A percentile compares a stretch with the other conserved stretches of the same genome.
phyloP scores from a whole-genome alignment of 2,113 vertebrate species.

The Eupsittula cactorum region DNA sequence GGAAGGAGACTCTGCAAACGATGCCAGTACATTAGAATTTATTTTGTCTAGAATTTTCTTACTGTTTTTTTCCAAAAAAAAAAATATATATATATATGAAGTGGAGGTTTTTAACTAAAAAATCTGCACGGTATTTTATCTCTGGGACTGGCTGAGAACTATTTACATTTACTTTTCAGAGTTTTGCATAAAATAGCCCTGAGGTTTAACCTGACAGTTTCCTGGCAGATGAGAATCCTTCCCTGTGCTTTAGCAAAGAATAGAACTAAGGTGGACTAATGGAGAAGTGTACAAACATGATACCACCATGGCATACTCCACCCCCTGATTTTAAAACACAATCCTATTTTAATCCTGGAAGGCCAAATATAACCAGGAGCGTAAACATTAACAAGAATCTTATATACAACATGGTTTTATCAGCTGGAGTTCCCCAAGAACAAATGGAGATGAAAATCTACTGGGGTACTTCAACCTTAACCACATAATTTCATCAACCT shows the following conservation, averaged over 20 bases:
- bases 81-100: neutral
- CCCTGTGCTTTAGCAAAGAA: neutral
- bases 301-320: neutral
- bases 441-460: neutral
- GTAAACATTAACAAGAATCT: neutral
- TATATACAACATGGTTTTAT: neutral
- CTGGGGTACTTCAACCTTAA: neutral
- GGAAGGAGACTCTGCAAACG: neutral
- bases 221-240: neutral
- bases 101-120: neutral
- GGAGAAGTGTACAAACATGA: neutral
- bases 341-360: neutral
- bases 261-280: neutral
- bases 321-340: neutral
- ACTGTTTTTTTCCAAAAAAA: neutral
- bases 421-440: neutral
- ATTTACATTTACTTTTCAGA: neutral
- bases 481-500: neutral
- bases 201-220: neutral
- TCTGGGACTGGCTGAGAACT: neutral
- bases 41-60: neutral
- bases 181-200: neutral
- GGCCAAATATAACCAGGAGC: neutral
- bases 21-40: neutral
- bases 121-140: neutral